Conservation (phyloP, 2,797 vertebrate genomes). For the Toxotes lorentzi region DNA sequence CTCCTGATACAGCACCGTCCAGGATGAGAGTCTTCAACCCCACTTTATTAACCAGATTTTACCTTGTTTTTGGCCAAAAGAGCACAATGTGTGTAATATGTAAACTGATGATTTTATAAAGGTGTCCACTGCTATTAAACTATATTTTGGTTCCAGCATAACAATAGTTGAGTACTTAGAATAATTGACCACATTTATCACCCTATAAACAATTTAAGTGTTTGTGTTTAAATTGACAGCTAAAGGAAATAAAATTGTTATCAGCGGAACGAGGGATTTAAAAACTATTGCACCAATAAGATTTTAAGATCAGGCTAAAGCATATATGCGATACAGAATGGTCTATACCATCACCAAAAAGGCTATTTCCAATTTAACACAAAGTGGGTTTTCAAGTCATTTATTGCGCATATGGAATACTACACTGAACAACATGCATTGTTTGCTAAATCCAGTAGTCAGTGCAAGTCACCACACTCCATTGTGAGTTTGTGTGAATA, state of each 20-base stretch:
- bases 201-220: not conserved
- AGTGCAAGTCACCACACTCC: conserved; percentile 61
- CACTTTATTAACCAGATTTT: not conserved
- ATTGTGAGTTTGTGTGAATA: conserved; percentile 61
- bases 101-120: not conserved
- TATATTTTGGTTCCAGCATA: not conserved
- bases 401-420: conserved; percentile 45
- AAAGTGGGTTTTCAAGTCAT: conserved; percentile 36
- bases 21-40: no score
- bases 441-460: conserved; percentile 61
- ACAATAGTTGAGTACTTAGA: not conserved
- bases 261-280: not conserved
- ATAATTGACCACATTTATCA: not conserved
- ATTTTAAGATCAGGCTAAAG: not conserved
- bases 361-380: conserved; percentile 20
- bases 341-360: conserved; percentile 13
- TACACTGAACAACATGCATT: conserved; percentile 67
- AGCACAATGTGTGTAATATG: not conserved
- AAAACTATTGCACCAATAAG: not conserved
- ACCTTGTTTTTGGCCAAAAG: not conserved
- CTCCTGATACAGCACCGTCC: no score
- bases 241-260: not conserved
- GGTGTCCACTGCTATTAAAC: not conserved
- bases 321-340: not conserved
- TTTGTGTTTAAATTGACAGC: no score